Evolutionary conservation across 1,140 invertebrate species (phyloP), one percentile per base, ranked within the genome.

Genomic region (Trialeurodes vaporariorum): DNA sequence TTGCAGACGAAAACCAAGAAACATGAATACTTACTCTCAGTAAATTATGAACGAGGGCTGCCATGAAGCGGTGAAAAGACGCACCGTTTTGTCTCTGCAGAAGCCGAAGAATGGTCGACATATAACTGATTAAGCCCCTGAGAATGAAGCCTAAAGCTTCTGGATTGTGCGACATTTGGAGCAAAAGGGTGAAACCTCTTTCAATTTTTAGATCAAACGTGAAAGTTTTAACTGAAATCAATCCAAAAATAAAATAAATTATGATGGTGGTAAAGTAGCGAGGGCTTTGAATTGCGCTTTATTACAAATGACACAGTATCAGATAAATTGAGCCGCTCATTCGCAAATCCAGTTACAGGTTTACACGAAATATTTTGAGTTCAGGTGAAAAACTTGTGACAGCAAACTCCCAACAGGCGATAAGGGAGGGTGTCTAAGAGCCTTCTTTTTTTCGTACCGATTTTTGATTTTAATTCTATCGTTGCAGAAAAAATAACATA

Each of bases 101-200:
- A 21, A 82, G 72, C 1, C 77, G 73, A 1, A 84, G 76, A 9
- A 84, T 75, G 27, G 76, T 74, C n/a, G 77, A 73, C 68, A 82
- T 80, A 70, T 81, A 80, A 11, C 75, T 73, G 0, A 81, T 75
- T 22, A 85, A 75, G 11, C 80, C 79, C 23, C 79, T 77, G 64
- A 85, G 74, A 59, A 86, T 77, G 21, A 79, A 76, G 2, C 83
- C 81, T 12, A 85, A 75, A 70, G 84, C 86, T 75, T 86, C 85
- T n/a, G 81, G 77, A 73, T 86, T 87, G 25, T 73, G 71, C 2
- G 83, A 81, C 77, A 87, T 82, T 67, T 82, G 80, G 62, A 78
- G 79, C 27, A 85, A 73, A 0, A 82, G 78, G 26, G 77, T 74
- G 27, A 85, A 76, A 17, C 79, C 80, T 13, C 77, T 73, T 72